Conservation (phyloP, 2,888 invertebrate species). For the Argynnis bischoffii region DNA sequence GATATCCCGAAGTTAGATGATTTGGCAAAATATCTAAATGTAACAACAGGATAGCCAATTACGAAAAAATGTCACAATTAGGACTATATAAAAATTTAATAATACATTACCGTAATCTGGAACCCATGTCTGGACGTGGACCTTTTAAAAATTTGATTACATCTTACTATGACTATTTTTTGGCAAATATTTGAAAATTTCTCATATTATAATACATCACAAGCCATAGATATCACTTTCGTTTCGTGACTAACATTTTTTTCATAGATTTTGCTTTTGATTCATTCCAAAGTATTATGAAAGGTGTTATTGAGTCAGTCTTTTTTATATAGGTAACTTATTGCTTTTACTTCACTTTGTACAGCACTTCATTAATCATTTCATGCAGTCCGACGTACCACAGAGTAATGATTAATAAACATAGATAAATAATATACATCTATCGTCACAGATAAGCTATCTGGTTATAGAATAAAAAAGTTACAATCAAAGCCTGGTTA, state of each 20-base stretch:
- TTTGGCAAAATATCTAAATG: slow-evolving; percentile 32
- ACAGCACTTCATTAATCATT: slow-evolving; percentile 24
- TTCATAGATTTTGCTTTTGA: slow-evolving; percentile 44
- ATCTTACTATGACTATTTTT: slow-evolving; percentile 50
- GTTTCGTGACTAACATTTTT: slow-evolving; percentile 52
- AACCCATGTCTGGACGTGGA: slow-evolving; percentile 78
- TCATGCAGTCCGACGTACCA: slow-evolving; percentile 17
- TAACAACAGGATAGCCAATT: slow-evolving; percentile 15
- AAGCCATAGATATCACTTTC: slow-evolving; percentile 64
- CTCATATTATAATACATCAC: slow-evolving; percentile 62
- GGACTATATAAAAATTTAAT: background rate
- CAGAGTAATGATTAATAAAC: slow-evolving; percentile 9
- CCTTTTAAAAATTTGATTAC: slow-evolving; percentile 57
- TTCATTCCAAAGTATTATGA: slow-evolving; percentile 51
- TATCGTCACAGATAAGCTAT: no score
- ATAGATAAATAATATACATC: background rate
- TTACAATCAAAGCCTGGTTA: no score
- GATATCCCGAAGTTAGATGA: slow-evolving; percentile 37
- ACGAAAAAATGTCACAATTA: background rate
- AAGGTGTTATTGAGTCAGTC: slow-evolving; percentile 44
- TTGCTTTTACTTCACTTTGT: slow-evolving; percentile 33
- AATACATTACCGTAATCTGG: slow-evolving; percentile 69
- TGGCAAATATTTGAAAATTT: slow-evolving; percentile 40
- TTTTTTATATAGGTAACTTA: slow-evolving; percentile 30
- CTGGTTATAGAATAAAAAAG: no score